Percentiles rank a stretch among this genome's conserved stretches.
These are phyloP conservation scores for Eretmocerus hayati DNA, from an alignment of 2,888 invertebrate genomes.

Conservation along the genomic window DNA sequence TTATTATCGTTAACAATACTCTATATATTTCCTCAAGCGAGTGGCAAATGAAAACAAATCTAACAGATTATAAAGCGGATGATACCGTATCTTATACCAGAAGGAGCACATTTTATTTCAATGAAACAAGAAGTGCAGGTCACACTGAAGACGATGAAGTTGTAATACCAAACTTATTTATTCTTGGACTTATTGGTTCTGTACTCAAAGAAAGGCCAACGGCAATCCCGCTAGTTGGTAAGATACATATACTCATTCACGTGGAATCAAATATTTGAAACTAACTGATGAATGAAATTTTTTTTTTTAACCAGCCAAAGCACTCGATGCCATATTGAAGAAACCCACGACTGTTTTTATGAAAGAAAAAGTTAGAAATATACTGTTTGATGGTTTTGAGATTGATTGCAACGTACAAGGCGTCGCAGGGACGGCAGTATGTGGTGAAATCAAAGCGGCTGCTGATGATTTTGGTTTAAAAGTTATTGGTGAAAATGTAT, in stretches of 20 bases:
- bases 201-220: slow-evolving; percentile 54
- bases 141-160: slow-evolving; percentile 68
- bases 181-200: slow-evolving; percentile 56
- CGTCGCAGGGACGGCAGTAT: slow-evolving; percentile 69
- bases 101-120: slow-evolving; percentile 62
- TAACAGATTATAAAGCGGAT: slow-evolving; percentile 62
- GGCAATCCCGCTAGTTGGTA: slow-evolving; percentile 58
- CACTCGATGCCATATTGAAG: slow-evolving; percentile 62
- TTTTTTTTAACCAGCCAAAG: slow-evolving; percentile 48
- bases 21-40: slow-evolving; percentile 8
- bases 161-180: slow-evolving; percentile 62
- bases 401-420: slow-evolving; percentile 70
- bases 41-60: slow-evolving; percentile 58
- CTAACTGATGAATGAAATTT: not conserved
- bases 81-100: slow-evolving; percentile 69
- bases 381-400: slow-evolving; percentile 66
- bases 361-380: slow-evolving; percentile 59
- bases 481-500: slow-evolving; percentile 58
- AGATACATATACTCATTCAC: slow-evolving; percentile 5
- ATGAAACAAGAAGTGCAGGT: slow-evolving; percentile 51
- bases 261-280: not conserved
- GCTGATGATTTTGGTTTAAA: not conserved
- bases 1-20: not conserved
- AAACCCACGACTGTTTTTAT: slow-evolving; percentile 58
- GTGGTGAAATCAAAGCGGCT: slow-evolving; percentile 34